phyloP scores from a whole-genome alignment of 2,888 invertebrate genomes.

The Mimas tiliae region DNA sequence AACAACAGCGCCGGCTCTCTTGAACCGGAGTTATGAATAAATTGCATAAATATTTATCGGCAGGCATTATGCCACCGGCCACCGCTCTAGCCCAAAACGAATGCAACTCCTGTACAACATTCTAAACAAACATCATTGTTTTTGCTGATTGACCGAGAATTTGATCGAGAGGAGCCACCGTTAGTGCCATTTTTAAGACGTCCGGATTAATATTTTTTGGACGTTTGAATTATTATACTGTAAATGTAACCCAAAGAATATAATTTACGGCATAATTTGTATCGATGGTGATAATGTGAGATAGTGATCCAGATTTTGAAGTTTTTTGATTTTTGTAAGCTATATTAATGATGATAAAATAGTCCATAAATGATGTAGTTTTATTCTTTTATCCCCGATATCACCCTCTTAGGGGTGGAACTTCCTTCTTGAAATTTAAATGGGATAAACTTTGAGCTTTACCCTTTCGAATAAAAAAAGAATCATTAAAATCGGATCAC shows the following conservation, averaged over 20 bases:
- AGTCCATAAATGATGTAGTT: too few relatives aligned
- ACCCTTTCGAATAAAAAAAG: too few relatives aligned
- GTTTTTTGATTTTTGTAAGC: too few relatives aligned
- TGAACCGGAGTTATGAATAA: constrained; percentile 70
- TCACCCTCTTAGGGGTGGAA: too few relatives aligned
- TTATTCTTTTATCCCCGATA: too few relatives aligned
- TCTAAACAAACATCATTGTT: constrained; percentile 74
- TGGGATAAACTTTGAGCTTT: too few relatives aligned
- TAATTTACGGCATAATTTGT: too few relatives aligned
- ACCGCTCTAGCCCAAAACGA: constrained; percentile 64
- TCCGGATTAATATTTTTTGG: constrained; percentile 47
- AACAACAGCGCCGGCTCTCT: constrained; percentile 23
- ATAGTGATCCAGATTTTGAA: neutral
- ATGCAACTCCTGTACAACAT: constrained; percentile 69
- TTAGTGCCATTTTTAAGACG: constrained; percentile 72
- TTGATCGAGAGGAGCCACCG: constrained; percentile 70
- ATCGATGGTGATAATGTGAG: too few relatives aligned
- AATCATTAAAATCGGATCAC: too few relatives aligned
- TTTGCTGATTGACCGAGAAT: constrained; percentile 71
- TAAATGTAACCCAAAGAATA: neutral
- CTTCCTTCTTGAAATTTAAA: too few relatives aligned
- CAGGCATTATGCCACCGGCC: constrained; percentile 68
- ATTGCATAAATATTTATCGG: constrained; percentile 81
- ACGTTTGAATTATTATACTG: neutral
- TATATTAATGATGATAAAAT: too few relatives aligned